Evolutionary conservation across 2,113 vertebrate genomes (phyloP), one percentile per base, ranked within the genome.

Genomic region (Rhinolophus ferrumequinum): DNA sequence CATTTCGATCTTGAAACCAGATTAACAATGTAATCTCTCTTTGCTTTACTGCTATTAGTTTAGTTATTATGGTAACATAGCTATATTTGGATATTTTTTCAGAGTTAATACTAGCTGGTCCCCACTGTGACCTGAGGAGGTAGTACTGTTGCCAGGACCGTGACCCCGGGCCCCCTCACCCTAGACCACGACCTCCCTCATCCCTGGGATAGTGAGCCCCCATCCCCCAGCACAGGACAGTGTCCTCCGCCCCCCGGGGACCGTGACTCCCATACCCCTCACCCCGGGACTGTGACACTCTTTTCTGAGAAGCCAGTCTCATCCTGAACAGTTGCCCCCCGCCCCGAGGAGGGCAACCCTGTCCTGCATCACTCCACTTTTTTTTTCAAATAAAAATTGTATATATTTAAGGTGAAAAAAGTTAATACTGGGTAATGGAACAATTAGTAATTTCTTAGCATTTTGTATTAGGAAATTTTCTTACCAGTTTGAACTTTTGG

Each of bases 391-490:
- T 73, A 64, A 64, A 64, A 64, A 64, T 30, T 30, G 41, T 44
- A 62, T 28, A 28, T 64, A 64, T 13, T 4, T 64, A 64, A 64
- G 60, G 60, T 30, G 60, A 64, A 64, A 64, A 16, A 58, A 56
- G 11, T 54, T 64, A 64, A 62, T 41, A 50, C 3, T 75, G 64
- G 54, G 26, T 38, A 44, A 62, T 88, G 76, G 52, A 22, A 82
- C 12, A 76, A 4, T 64, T 80, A 35, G 9, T 85, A 70, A 72
- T 88, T 88, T 76, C 91, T 94, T 92, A 88, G 22, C 66, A 64
- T 69, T 95, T 83, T 52, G 77, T 72, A 50, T 88, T 56, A 60
- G 89, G 41, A 73, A 50, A n/a, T 35, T 81, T 96, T 95, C 22
- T 88, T 87, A 70, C 3, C 41, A n/a, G 4, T 93, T 79, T 30